Conservation (phyloP, 1,140 invertebrate species). For the Agrypnia vestita region DNA sequence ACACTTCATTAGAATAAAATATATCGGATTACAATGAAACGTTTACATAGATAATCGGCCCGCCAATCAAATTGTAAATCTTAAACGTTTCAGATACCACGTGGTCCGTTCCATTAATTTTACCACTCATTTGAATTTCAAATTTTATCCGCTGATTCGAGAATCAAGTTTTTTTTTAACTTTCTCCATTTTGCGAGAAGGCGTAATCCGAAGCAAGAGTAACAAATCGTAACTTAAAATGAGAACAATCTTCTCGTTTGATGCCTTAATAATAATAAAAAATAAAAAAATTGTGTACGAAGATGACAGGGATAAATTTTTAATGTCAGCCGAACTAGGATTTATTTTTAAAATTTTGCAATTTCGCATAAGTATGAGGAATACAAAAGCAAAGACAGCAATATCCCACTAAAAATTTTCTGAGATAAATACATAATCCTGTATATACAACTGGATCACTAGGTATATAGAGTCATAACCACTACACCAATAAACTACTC, state of each 20-base stretch:
- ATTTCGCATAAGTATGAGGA: too few species aligned
- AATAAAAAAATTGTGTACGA: background rate
- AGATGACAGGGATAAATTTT: background rate
- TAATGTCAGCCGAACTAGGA: background rate
- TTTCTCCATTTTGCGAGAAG: background rate
- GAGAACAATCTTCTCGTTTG: background rate
- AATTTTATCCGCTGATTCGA: constrained; percentile 33
- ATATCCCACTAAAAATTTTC: too few species aligned
- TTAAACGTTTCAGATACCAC: constrained; percentile 47
- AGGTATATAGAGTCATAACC: too few species aligned
- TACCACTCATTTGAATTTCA: constrained; percentile 39
- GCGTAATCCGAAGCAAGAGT: background rate
- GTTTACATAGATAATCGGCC: constrained; percentile 15
- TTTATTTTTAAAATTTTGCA: too few species aligned
- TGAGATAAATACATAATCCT: too few species aligned
- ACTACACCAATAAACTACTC: too few species aligned
- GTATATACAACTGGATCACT: too few species aligned
- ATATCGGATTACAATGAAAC: constrained; percentile 13
- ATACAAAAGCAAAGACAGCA: too few species aligned
- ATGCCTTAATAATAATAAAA: background rate
- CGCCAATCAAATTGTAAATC: constrained; percentile 49
- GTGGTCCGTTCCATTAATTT: constrained; percentile 35
- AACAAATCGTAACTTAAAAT: background rate
- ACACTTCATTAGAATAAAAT: constrained; percentile 32
- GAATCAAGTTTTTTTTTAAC: constrained; percentile 38